Evolutionary conservation across 2,113 vertebrate species (phyloP).

Genomic region (Corythaeola cristata): DNA sequence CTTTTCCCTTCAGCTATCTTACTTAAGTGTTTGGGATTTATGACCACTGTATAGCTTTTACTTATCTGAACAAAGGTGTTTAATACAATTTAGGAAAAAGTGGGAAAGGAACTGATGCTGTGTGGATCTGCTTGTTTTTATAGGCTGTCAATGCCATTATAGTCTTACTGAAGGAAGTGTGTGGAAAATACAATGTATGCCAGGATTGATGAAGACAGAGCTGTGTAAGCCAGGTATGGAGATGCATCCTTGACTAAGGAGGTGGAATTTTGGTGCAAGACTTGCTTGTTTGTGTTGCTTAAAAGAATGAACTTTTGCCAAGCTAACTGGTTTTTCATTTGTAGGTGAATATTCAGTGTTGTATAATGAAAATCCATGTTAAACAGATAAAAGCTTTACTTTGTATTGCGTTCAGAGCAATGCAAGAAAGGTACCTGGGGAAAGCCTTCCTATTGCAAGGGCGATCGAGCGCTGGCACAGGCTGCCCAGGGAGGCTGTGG

Average conservation of each 20-base stretch:
- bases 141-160: fast-evolving
- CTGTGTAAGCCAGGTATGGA: neutral
- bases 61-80: neutral
- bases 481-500: neutral
- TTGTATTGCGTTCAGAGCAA: fast-evolving
- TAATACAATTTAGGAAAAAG: neutral
- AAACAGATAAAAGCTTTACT: neutral
- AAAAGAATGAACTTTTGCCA: neutral
- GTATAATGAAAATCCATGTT: fast-evolving
- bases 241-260: neutral
- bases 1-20: neutral
- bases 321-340: too few species aligned
- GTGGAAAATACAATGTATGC: neutral
- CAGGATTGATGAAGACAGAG: neutral
- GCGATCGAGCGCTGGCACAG: neutral
- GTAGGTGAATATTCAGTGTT: neutral
- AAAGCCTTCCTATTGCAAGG: neutral
- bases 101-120: neutral
- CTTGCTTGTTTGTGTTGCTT: neutral
- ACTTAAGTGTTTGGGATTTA: neutral
- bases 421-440: fast-evolving
- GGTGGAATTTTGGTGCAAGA: neutral
- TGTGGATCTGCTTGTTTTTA: neutral
- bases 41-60: neutral
- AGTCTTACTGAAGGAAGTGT: neutral